A percentile compares a stretch with the other conserved stretches of the same genome.
phyloP scores from a whole-genome alignment of 2,113 vertebrate genomes.

The Alexandromys fortis region DNA sequence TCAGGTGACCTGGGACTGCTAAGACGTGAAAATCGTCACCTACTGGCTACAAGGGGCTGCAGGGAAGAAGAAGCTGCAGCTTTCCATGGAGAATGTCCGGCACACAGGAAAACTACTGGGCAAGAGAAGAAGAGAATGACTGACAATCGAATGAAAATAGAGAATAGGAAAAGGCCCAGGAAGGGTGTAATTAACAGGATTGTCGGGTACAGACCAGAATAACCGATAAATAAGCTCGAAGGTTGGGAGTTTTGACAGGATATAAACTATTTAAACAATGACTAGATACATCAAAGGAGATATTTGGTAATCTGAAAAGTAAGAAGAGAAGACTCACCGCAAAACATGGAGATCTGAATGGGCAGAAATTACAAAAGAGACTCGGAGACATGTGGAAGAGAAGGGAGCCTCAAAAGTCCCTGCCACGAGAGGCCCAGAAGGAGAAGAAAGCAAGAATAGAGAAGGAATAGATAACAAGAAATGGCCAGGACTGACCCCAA shows the following conservation, averaged over 20 bases:
- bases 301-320: background rate
- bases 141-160: background rate
- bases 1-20: background rate
- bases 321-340: constrained; percentile 1
- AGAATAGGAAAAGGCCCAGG: background rate
- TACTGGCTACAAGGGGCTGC: background rate
- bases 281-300: constrained; percentile 10
- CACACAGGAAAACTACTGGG: background rate
- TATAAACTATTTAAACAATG: constrained; percentile 1
- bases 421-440: background rate
- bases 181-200: background rate
- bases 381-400: background rate
- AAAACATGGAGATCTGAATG: background rate
- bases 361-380: background rate
- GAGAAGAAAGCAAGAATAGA: constrained; percentile 14
- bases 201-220: background rate
- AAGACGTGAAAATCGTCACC: background rate
- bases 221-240: background rate
- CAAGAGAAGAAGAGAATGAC: background rate
- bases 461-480: background rate
- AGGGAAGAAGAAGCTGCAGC: background rate
- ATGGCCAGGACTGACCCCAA: background rate
- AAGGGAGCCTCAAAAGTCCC: background rate
- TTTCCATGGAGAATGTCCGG: background rate
- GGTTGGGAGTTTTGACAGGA: background rate